A percentile compares a stretch with the other conserved stretches of the same genome.
phyloP scores from a whole-genome alignment of 2,888 invertebrate genomes.

The Crepidodera aurea region DNA sequence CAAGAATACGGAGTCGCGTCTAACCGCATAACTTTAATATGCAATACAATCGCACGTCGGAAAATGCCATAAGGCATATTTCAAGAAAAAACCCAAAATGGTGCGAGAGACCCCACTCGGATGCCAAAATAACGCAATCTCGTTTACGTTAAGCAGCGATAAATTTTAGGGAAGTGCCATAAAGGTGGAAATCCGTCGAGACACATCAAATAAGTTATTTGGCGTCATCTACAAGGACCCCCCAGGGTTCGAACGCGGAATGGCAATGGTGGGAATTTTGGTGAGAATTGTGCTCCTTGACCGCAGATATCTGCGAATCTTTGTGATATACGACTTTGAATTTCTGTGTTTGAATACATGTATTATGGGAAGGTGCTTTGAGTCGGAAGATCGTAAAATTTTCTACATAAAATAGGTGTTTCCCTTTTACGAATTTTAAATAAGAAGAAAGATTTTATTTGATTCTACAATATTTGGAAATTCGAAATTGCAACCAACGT shows the following conservation, averaged over 20 bases:
- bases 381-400: too few relatives aligned
- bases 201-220: constrained; percentile 31
- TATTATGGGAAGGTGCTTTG: background rate
- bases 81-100: constrained; percentile 14
- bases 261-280: constrained; percentile 4
- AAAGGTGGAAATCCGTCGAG: constrained; percentile 30
- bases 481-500: too few relatives aligned
- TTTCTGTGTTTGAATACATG: constrained; percentile 6
- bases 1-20: too few relatives aligned
- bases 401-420: too few relatives aligned
- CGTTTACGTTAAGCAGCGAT: constrained; percentile 29
- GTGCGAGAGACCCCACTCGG: background rate
- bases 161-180: constrained; percentile 25
- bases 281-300: constrained; percentile 24
- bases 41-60: constrained; percentile 8
- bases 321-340: constrained; percentile 14
- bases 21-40: background rate
- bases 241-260: constrained; percentile 24
- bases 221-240: constrained; percentile 29
- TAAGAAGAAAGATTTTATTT: too few relatives aligned
- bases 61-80: constrained; percentile 17
- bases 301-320: constrained; percentile 12
- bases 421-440: too few relatives aligned
- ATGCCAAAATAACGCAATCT: constrained; percentile 24
- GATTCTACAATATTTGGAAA: too few relatives aligned